Percentiles rank a stretch among this genome's conserved stretches.
These are phyloP conservation scores for Cygnus atratus DNA, from an alignment of 2,113 vertebrate species.

Conservation along the genomic window DNA sequence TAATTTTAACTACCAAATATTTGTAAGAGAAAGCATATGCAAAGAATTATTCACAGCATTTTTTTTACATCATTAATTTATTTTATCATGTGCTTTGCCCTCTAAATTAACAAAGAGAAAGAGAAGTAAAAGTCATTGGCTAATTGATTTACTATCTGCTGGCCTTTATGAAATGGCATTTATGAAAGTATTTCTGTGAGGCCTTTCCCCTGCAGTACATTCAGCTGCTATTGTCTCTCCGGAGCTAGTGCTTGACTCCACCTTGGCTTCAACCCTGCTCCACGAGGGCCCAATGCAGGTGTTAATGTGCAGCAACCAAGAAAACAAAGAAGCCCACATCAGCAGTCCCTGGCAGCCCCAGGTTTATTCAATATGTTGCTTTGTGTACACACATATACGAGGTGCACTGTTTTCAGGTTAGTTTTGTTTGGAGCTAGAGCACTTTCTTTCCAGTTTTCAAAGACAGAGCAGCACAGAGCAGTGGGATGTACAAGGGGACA, in stretches of 20 bases:
- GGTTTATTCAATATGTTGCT: background rate
- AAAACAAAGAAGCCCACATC: fast-evolving
- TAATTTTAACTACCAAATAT: conserved; percentile 25
- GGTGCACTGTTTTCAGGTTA: background rate
- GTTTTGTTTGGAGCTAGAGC: background rate
- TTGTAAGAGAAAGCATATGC: background rate
- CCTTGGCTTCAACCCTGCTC: background rate
- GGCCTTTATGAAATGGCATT: background rate
- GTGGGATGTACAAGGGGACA: fast-evolving
- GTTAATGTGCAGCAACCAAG: background rate
- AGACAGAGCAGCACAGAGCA: fast-evolving
- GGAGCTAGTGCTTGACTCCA: background rate
- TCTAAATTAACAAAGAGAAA: background rate
- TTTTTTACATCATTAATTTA: background rate
- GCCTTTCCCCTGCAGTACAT: background rate
- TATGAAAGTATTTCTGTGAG: background rate
- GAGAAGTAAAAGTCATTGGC: background rate
- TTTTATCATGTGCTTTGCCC: background rate
- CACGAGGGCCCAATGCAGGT: background rate
- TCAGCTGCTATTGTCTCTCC: fast-evolving
- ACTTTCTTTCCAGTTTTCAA: background rate
- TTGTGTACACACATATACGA: background rate
- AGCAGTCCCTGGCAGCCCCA: background rate
- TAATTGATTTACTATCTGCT: background rate
- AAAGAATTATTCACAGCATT: background rate